Percentiles rank a stretch among this genome's conserved stretches.
phyloP scores from a whole-genome alignment of 2,888 invertebrate genomes.

The Mamestra brassicae region DNA sequence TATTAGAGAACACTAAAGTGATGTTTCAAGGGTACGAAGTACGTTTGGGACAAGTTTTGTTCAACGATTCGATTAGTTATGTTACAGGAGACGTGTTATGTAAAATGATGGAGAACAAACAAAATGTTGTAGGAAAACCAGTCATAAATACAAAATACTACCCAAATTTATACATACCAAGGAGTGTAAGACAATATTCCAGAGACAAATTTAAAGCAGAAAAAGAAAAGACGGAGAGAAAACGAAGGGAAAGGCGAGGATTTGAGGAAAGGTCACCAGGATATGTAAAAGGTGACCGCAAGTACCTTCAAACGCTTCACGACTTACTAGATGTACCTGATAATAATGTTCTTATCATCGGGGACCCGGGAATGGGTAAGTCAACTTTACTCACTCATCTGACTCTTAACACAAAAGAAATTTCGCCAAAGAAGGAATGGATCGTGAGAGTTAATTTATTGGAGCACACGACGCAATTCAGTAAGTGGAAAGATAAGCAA shows the following conservation, averaged over 20 bases:
- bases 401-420: conserved; percentile 37
- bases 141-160: conserved; percentile 27
- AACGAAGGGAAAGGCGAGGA: background rate
- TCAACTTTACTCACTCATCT: conserved; percentile 55
- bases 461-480: conserved; percentile 35
- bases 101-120: conserved; percentile 29
- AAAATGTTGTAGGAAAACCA: conserved; percentile 26
- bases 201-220: background rate
- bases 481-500: conserved; percentile 24
- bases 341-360: conserved; percentile 31
- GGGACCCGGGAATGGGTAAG: background rate
- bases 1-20: conserved; percentile 29
- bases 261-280: background rate
- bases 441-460: conserved; percentile 50
- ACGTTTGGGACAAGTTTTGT: conserved; percentile 20
- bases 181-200: background rate
- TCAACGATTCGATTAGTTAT: background rate
- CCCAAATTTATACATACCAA: conserved; percentile 15
- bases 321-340: conserved; percentile 6
- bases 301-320: conserved; percentile 2
- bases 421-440: conserved; percentile 17
- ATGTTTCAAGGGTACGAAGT: conserved; percentile 47
- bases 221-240: background rate
- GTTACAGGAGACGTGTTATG: conserved; percentile 32
- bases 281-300: background rate